Conservation (phyloP, 2,113 vertebrate species). For the Butastur rufipennis region DNA sequence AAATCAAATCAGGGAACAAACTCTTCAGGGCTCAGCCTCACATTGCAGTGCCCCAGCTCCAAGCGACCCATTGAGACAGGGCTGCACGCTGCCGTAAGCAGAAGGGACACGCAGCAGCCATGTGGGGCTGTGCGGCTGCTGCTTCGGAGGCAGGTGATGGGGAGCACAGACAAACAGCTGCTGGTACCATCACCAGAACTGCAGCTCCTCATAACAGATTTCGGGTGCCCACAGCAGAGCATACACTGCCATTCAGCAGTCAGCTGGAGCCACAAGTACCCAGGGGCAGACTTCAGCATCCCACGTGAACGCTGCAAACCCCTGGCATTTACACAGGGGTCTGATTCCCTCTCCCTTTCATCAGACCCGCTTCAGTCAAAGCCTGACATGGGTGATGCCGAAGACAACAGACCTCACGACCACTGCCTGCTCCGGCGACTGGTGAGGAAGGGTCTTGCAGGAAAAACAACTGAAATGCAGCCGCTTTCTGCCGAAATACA, state of each 20-base stretch:
- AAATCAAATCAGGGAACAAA: background rate
- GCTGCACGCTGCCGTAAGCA: background rate
- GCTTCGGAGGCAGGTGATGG: background rate
- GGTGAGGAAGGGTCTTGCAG: background rate
- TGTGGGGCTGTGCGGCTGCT: background rate
- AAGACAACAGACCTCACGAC: background rate
- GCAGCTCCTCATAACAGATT: background rate
- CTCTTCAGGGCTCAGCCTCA: background rate
- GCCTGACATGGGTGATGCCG: background rate
- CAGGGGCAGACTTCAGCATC: background rate
- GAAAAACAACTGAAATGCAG: background rate
- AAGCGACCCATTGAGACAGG: background rate
- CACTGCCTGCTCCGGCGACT: rapidly evolving
- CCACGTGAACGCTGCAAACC: background rate
- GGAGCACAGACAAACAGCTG: background rate
- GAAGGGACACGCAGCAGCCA: background rate
- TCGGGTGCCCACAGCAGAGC: rapidly evolving
- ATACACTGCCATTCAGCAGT: background rate
- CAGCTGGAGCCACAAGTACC: background rate
- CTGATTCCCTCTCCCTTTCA: background rate
- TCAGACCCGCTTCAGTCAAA: rapidly evolving
- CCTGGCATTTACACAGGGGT: too few species aligned
- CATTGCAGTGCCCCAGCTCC: rapidly evolving
- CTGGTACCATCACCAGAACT: background rate
- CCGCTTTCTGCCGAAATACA: background rate